Evolutionary conservation across 2,888 invertebrate genomes (phyloP), one percentile per base, ranked within the genome.

Genomic region (Crossocerus cetratus): DNA sequence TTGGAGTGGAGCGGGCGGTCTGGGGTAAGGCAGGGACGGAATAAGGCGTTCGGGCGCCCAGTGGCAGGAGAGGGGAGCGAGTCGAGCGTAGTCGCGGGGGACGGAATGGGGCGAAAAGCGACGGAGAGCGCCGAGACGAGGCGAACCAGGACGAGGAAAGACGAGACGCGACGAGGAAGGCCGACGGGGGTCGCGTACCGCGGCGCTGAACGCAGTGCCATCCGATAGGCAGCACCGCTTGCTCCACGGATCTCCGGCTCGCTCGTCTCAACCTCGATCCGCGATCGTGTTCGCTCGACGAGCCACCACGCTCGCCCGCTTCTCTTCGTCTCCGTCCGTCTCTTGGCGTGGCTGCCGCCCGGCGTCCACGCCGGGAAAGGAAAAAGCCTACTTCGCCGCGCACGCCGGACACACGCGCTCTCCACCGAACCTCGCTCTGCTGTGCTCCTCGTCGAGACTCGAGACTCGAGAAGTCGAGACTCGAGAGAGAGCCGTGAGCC

Each of bases 211-310:
- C 82, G 84, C 86, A 85, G 84, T 86, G 83, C 86, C 85, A 87
- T 85, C 86, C 86, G 86, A 85, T 86, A 86, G 86, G 85, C 86
- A 84, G 85, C 84, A 86, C 82, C 86, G 86, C 83, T 85, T 86
- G 84, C 82, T 86, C 85, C 83, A 83, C 83, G 83, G 81, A 79
- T 83, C 67, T 70, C 78, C 72, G 65, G 77, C 67, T 77, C 68
- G 82, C 70, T 82, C 76, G 69, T 49, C 68, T 61, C 72, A 71
- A 81, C 71, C 80, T 76, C 63, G n/a, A n/a, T 32, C 32, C 32
- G 32, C 81, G 72, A 71, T 77, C 75, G 73, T 32, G 32, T 74
- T 83, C 72, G 80, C 67, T 69, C 63, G 72, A 63, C 77, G 76
- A 69, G 57, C 77, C 70, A 32, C 32, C 32, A 75, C 82, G 80